Percentiles rank a stretch among this genome's conserved stretches.
Conservation (phyloP, 2,113 vertebrate species). For the Miniopterus natalensis region DNA sequence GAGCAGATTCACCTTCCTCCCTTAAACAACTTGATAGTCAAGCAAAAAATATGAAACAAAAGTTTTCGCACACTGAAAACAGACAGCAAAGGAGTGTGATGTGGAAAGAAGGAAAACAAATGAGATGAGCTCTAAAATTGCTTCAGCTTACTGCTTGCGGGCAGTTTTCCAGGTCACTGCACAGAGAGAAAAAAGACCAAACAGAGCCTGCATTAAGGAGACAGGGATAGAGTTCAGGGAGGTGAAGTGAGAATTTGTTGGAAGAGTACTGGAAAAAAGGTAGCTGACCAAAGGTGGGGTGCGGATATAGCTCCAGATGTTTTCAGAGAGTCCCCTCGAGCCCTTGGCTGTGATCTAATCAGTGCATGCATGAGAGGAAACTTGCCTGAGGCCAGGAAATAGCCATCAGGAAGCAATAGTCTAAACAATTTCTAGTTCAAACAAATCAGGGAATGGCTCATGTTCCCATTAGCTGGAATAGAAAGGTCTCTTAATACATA, state of each 20-base stretch:
- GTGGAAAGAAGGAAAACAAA: background rate
- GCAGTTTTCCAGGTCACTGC: slow-evolving; percentile 65
- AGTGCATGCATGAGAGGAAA: background rate
- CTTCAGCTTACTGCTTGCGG: background rate
- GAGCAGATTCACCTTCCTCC: background rate
- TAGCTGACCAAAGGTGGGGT: background rate
- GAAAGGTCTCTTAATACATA: background rate
- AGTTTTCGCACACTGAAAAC: background rate
- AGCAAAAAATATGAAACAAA: background rate
- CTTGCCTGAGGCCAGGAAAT: background rate
- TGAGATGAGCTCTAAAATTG: background rate
- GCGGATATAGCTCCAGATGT: background rate
- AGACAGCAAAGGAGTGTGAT: background rate
- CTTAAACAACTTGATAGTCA: background rate
- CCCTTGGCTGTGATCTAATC: background rate
- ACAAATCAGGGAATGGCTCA: background rate
- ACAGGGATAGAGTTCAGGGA: background rate
- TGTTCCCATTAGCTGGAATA: background rate
- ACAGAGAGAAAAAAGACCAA: slow-evolving; percentile 19
- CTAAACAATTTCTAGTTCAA: background rate
- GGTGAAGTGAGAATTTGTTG: background rate
- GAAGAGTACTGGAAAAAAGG: background rate
- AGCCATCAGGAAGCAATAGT: background rate
- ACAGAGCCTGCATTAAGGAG: background rate
- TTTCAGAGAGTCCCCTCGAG: background rate